phyloP scores from a whole-genome alignment of 2,797 vertebrate genomes.

The Pangasius djambal region DNA sequence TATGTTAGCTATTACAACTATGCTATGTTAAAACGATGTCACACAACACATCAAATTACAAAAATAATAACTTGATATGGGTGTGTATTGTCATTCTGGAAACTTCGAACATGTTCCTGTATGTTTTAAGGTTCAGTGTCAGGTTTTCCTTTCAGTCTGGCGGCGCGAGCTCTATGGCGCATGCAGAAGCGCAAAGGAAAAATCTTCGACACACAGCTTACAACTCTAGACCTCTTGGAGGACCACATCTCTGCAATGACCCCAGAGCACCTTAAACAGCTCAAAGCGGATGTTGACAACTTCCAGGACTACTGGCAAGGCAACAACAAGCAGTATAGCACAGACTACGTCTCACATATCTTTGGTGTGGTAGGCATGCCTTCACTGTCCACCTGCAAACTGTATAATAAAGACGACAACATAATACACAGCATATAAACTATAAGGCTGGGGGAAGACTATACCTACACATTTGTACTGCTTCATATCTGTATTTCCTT shows the following conservation, averaged over 20 bases:
- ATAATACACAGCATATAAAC: not conserved
- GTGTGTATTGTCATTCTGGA: not conserved
- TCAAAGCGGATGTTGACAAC: conserved; percentile 75
- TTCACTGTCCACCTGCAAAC: not conserved
- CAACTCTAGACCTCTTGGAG: conserved; percentile 85
- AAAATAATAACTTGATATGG: no score
- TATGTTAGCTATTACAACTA: not conserved
- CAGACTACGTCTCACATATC: conserved; percentile 84
- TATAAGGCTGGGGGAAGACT: not conserved
- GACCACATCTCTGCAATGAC: conserved; percentile 83
- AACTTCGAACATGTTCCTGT: not conserved
- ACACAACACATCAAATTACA: not conserved
- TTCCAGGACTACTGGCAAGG: conserved; percentile 86
- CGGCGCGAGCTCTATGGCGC: conserved; percentile 88
- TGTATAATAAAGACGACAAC: not conserved
- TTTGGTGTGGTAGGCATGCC: conserved; percentile 83
- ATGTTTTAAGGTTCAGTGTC: not conserved
- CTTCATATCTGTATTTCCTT: conserved; percentile 25
- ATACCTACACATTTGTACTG: not conserved
- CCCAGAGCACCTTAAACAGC: conserved; percentile 78
- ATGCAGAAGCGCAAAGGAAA: conserved; percentile 82
- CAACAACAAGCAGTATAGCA: conserved; percentile 77
- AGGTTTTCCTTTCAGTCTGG: conserved; percentile 76
- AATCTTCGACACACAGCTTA: conserved; percentile 83
- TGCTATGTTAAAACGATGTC: not conserved